Conservation (phyloP, 2,797 vertebrate species). For the Echeneis naucrates region DNA sequence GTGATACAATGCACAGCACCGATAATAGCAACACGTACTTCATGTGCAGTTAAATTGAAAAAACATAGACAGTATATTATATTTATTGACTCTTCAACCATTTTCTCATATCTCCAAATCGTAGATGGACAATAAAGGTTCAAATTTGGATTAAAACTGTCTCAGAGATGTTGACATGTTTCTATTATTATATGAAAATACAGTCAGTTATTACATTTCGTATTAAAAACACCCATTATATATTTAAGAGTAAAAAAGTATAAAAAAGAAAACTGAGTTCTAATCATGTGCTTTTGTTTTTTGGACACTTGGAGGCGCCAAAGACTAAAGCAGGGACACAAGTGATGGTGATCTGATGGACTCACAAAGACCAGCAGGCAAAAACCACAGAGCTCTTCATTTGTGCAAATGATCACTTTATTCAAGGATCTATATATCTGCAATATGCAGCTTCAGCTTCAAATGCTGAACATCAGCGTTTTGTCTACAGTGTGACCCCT, state of each 20-base stretch:
- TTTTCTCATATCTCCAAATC: no score
- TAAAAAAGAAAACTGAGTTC: neutral
- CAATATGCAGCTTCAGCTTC: neutral
- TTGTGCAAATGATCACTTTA: neutral
- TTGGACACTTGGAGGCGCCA: conserved; percentile 56
- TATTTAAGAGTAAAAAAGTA: no score
- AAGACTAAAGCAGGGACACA: conserved; percentile 32
- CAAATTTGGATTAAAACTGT: no score
- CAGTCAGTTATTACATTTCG: no score
- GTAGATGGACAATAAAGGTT: no score
- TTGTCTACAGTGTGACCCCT: neutral
- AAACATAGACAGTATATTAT: no score
- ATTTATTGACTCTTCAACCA: no score
- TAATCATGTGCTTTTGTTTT: neutral
- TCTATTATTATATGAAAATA: no score
- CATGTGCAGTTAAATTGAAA: no score
- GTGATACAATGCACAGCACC: no score
- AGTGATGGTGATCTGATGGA: neutral
- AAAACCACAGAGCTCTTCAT: neutral
- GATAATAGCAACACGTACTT: no score
- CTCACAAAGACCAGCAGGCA: conserved; percentile 7
- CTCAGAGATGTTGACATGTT: no score
- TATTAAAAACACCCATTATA: neutral
- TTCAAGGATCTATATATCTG: neutral
- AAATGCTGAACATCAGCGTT: neutral